These are phyloP conservation scores for Stigmatopora nigra DNA, from an alignment of 2,113 vertebrate genomes.

Conservation along the genomic window DNA sequence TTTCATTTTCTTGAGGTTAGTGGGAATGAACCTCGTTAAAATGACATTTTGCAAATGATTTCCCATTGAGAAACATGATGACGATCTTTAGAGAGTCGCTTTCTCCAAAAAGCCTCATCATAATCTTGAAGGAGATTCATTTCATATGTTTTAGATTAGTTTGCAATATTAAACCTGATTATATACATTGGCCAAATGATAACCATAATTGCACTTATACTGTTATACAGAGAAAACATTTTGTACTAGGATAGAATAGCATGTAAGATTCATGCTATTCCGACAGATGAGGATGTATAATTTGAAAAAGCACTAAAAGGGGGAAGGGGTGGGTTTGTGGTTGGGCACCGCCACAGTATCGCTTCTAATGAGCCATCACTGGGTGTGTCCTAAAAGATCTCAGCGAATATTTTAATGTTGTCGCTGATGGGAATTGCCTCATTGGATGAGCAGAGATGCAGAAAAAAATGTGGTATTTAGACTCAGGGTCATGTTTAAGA, in stretches of 20 bases:
- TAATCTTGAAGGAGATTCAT: background rate
- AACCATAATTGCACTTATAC: conserved; percentile 33
- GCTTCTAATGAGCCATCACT: conserved; percentile 71
- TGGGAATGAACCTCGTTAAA: background rate
- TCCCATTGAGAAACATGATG: conserved; percentile 23
- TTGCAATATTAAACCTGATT: conserved; percentile 1
- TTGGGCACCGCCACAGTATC: conserved; percentile 41
- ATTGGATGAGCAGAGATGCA: conserved; percentile 38
- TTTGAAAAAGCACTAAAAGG: background rate
- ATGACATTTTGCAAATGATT: conserved; percentile 29
- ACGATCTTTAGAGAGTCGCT: conserved; percentile 17
- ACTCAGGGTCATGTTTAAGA: conserved; percentile 12
- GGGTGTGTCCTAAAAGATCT: conserved; percentile 68
- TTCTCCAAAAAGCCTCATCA: conserved; percentile 3
- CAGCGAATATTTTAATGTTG: conserved; percentile 71
- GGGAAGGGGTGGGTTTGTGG: background rate
- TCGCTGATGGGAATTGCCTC: conserved; percentile 51
- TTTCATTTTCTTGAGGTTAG: conserved; percentile 28
- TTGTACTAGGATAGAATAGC: background rate
- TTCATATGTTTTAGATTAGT: background rate
- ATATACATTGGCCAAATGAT: conserved; percentile 32
- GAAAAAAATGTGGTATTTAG: conserved; percentile 2
- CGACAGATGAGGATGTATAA: background rate
- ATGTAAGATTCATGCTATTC: too few relatives aligned
- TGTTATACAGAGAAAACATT: background rate